phyloP scores from a whole-genome alignment of 2,113 vertebrate species.

The Prunella fulvescens region DNA sequence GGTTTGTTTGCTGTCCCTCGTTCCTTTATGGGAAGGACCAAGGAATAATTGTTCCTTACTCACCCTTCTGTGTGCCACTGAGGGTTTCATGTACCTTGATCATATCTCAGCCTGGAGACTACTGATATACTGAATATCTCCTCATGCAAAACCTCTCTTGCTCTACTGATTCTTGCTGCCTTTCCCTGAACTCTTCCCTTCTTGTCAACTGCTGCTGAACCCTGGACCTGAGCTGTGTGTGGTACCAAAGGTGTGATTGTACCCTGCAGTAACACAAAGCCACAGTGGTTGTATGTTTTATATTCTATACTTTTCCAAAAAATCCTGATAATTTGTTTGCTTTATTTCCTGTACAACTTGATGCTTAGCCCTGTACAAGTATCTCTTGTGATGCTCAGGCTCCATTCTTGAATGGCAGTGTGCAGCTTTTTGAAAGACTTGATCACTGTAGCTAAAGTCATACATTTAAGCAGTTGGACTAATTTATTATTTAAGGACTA shows the following conservation, averaged over 20 bases:
- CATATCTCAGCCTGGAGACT: neutral
- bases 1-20: neutral
- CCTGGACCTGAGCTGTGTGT: neutral
- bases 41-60: neutral
- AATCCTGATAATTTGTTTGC: neutral
- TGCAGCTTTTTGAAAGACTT: neutral
- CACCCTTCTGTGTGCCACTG: neutral
- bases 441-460: fast-evolving
- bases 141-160: neutral
- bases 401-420: neutral
- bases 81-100: neutral
- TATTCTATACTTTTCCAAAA: neutral
- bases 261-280: neutral
- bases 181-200: neutral
- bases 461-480: neutral
- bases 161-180: neutral
- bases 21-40: neutral
- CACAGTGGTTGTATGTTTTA: neutral
- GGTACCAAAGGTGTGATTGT: neutral
- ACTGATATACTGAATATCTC: neutral
- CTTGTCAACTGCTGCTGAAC: neutral
- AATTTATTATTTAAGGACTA: neutral
- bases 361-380: neutral
- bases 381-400: neutral
- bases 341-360: neutral